These are phyloP conservation scores for Pseudomugil gertrudae DNA, from an alignment of 2,797 vertebrate genomes.

Conservation along the genomic window DNA sequence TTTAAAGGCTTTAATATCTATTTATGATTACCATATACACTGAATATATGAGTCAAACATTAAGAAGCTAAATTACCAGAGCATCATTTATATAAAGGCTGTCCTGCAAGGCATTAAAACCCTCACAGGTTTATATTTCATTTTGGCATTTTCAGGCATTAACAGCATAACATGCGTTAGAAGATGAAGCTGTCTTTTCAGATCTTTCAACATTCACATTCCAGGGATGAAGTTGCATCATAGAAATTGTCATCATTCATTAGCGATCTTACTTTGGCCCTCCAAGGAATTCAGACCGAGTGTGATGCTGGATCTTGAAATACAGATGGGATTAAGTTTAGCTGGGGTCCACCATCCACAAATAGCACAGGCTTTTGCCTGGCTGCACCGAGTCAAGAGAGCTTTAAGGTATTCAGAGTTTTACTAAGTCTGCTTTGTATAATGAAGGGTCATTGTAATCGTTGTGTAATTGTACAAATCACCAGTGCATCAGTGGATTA, in stretches of 20 bases:
- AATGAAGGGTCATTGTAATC: conserved; percentile 49
- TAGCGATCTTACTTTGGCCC: background rate
- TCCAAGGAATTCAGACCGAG: conserved; percentile 25
- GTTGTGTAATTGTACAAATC: conserved; percentile 52
- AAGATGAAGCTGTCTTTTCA: conserved; percentile 5
- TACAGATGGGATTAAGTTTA: conserved; percentile 44
- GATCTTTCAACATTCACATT: conserved; percentile 6
- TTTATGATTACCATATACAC: background rate
- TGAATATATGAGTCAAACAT: background rate
- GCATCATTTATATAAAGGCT: conserved; percentile 1
- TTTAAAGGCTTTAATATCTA: background rate
- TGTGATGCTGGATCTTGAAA: conserved; percentile 31
- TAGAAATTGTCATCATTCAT: conserved; percentile 7
- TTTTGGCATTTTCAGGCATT: conserved; percentile 8
- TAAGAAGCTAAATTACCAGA: conserved; percentile 11
- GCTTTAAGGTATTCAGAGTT: conserved; percentile 50
- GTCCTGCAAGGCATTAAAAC: background rate
- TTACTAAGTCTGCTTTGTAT: conserved; percentile 18
- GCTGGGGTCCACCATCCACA: conserved; percentile 51
- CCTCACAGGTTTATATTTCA: background rate
- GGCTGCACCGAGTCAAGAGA: conserved; percentile 37
- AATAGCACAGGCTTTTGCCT: conserved; percentile 43
- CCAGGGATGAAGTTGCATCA: background rate
- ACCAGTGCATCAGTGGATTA: conserved; percentile 39
- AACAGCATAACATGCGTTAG: background rate